Evolutionary conservation across 2,797 vertebrate genomes (phyloP), one percentile per base, ranked within the genome.

Genomic region (Antennarius maculatus): DNA sequence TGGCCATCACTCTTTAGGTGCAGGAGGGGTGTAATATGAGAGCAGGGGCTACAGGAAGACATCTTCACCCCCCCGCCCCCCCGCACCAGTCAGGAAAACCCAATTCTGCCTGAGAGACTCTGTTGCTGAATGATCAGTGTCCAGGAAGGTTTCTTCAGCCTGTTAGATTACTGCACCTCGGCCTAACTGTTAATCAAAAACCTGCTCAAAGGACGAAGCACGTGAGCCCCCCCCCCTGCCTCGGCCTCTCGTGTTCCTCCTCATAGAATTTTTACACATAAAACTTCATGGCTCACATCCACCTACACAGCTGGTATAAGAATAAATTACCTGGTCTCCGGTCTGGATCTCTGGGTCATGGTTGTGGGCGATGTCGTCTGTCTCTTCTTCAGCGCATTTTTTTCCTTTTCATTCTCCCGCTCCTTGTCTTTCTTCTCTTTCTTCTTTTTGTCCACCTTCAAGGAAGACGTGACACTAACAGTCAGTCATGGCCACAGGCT

Each of bases 381-480:
- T 76, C 95, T 94, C 87, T 95, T 96, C 88, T 95, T 96, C 83
- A 98, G 91, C 41, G 96, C 93, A 0, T 79, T 96, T 86, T 96
- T 98, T 87, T 99, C 97, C 57, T 97, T 96, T 68, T 96, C 94
- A 0, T 98, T 99, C 86, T 98, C 97, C 68, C 97, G 73, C 75
- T 99, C 96, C 75, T 99, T 99, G 88, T 98, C 97, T 76, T 95
- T 98, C 93, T 99, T 99, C 83, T 99, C 96, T 70, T 98, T 98
- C 86, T 96, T 97, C 89, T 95, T 96, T 89, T 95, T 94, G 51
- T 94, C 93, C 81, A 90, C 61, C 94, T 94, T 65, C 6, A 37
- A 17, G 27, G 60, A 52, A 66, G 54, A 61, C 23, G 18, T 1
- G 55, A 68, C 48, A 83, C 42, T 54, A 27, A 27, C 3, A 31